phyloP scores from a whole-genome alignment of 1,140 invertebrate species.

The Latrodectus geometricus region DNA sequence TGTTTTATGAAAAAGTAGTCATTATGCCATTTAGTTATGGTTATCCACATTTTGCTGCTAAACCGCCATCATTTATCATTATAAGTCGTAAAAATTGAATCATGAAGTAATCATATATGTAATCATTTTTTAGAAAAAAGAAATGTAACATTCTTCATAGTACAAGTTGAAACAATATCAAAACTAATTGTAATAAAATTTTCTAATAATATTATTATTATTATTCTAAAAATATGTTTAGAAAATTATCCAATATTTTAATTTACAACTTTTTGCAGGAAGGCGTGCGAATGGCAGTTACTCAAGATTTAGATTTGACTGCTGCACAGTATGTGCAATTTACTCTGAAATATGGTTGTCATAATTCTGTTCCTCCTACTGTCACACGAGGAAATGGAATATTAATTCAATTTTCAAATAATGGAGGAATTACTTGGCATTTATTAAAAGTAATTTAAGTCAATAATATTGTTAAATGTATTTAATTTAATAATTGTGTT shows the following conservation, averaged over 20 bases:
- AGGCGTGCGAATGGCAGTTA: constrained; percentile 68
- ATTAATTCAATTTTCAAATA: constrained; percentile 71
- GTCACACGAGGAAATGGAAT: constrained; percentile 69
- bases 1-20: too few species aligned
- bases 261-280: constrained; percentile 58
- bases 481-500: too few species aligned
- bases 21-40: too few species aligned
- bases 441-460: constrained; percentile 65
- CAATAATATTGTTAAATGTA: too few species aligned
- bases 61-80: too few species aligned
- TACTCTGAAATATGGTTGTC: constrained; percentile 69
- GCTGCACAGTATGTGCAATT: constrained; percentile 69
- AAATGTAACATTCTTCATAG: too few species aligned
- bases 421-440: constrained; percentile 71
- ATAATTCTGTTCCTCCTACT: constrained; percentile 61
- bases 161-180: too few species aligned
- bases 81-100: too few species aligned
- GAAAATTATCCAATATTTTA: background rate
- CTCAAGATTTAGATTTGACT: constrained; percentile 70
- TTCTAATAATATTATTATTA: too few species aligned
- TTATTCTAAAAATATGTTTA: background rate
- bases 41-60: too few species aligned
- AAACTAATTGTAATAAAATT: background rate
- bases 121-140: too few species aligned
- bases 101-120: too few species aligned